These are phyloP conservation scores for Caenorhabditis tropicalis DNA, from an alignment of 1,140 invertebrate species.

Conservation along the genomic window DNA sequence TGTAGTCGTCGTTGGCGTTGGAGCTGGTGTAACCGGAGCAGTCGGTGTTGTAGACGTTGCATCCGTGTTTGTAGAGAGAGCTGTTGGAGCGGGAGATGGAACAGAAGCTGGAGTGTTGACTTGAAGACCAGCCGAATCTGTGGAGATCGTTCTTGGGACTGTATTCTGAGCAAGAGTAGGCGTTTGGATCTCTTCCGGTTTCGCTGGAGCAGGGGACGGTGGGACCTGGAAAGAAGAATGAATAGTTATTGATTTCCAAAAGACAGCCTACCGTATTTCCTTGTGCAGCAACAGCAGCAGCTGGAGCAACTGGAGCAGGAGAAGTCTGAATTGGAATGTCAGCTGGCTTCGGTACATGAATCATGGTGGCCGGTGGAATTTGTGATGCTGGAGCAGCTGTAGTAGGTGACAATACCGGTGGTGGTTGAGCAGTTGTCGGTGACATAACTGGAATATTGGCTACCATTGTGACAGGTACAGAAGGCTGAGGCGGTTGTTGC, in stretches of 20 bases:
- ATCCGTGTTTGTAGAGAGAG: neutral
- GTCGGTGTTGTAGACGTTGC: conserved; percentile 26
- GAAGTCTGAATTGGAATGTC: neutral
- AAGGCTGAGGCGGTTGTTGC: neutral
- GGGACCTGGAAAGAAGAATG: neutral
- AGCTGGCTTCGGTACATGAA: neutral
- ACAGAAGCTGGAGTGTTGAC: conserved; percentile 2
- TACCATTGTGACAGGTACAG: neutral
- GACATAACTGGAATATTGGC: conserved; percentile 8
- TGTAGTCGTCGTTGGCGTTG: conserved; percentile 25
- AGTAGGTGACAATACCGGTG: neutral
- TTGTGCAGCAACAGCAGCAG: no score
- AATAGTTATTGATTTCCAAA: neutral
- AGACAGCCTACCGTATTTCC: neutral
- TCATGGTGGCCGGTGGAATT: neutral
- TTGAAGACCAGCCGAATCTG: neutral
- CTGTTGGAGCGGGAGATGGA: neutral
- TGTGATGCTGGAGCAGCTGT: neutral
- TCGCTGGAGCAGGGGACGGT: neutral
- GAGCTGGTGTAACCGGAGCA: conserved; percentile 43
- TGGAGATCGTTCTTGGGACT: neutral
- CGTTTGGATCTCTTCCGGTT: neutral
- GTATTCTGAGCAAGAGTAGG: conserved; percentile 11
- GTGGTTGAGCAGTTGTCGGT: neutral
- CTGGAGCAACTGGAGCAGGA: neutral